These are phyloP conservation scores for Cygnus olor DNA, from an alignment of 2,797 vertebrate genomes.

Conservation along the genomic window DNA sequence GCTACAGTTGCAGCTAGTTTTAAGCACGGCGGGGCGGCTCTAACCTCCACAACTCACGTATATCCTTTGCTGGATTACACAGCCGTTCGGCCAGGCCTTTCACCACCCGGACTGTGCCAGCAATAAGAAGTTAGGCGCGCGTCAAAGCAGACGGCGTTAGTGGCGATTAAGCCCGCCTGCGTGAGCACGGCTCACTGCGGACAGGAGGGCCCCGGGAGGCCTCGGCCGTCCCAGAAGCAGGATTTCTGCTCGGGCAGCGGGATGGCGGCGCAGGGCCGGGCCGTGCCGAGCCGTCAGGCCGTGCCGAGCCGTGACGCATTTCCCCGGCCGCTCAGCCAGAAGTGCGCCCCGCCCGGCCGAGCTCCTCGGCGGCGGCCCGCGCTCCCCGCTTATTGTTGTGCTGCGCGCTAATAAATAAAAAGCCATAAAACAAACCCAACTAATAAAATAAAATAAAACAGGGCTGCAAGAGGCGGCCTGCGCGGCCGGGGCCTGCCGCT, in stretches of 20 bases:
- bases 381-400: background rate
- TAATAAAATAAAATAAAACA: too few species aligned
- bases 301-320: conserved; percentile 39
- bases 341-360: background rate
- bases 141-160: accelerated
- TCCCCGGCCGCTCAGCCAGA: background rate
- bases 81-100: accelerated
- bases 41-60: background rate
- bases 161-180: accelerated
- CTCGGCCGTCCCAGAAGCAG: too few species aligned
- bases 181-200: background rate
- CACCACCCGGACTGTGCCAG: accelerated
- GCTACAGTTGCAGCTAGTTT: background rate
- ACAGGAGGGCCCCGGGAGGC: too few species aligned
- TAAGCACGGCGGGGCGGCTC: accelerated
- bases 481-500: too few species aligned
- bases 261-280: background rate
- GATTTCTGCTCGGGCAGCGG: too few species aligned
- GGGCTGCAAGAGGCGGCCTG: too few species aligned
- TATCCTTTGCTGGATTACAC: accelerated
- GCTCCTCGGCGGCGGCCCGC: background rate
- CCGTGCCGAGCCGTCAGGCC: background rate
- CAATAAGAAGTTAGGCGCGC: too few species aligned
- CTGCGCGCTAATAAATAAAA: background rate
- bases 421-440: too few species aligned